phyloP scores from a whole-genome alignment of 2,888 invertebrate species.

The Lathronympha strigana region DNA sequence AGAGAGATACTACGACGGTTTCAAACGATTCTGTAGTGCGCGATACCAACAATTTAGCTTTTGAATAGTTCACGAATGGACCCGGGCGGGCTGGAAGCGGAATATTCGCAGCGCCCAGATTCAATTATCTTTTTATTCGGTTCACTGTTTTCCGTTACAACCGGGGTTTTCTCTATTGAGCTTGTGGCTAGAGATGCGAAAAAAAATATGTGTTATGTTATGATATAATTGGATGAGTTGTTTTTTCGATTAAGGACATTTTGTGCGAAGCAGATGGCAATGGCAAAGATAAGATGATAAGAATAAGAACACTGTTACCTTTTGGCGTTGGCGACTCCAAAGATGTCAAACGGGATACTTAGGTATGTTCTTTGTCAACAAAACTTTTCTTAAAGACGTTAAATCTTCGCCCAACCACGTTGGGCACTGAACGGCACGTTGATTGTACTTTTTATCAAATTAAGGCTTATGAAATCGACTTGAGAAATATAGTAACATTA shows the following conservation, averaged over 20 bases:
- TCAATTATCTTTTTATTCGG: conserved; percentile 19
- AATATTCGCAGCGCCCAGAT: conserved; percentile 5
- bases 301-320: not conserved
- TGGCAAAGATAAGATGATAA: not conserved
- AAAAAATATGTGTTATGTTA: not conserved
- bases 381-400: not conserved
- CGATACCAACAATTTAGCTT: conserved; percentile 15
- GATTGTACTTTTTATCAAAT: not conserved
- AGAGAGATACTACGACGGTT: conserved; percentile 6
- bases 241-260: not conserved
- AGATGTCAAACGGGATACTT: not conserved
- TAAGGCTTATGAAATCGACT: not conserved
- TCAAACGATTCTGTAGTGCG: not conserved
- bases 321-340: not conserved
- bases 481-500: conserved; percentile 15
- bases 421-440: not conserved
- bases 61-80: conserved; percentile 16
- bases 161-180: not conserved
- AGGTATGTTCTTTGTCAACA: not conserved
- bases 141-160: conserved; percentile 12
- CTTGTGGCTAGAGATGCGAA: not conserved
- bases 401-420: no score
- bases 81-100: not conserved
- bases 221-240: no score
- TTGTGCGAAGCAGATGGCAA: not conserved